Base-by-base conservation (phyloP, 2,797 vertebrate genomes). In the Acipenser oxyrinchus region DNA sequence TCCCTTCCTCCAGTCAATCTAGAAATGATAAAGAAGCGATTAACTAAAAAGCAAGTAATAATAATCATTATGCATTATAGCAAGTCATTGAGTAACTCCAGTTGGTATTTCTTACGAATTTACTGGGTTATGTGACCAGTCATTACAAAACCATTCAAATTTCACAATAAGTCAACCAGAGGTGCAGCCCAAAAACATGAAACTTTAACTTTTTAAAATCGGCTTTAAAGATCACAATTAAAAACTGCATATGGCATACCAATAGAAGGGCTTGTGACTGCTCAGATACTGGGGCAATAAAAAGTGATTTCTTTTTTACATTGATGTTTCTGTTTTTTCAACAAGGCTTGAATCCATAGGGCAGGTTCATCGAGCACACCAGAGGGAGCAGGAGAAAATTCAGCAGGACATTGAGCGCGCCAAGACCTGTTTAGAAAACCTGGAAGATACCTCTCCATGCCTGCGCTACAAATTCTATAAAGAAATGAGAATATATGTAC, bases 391-490 rank as follows among this genome's bases (percentile, higher is more conserved):
- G 75, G 88, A 91, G 75, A 93, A 86, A 77, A 92, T 89, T 5
- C 70, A 86, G 62, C 70, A 79, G 1, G 90, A 95, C 69, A 73
- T 91, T 7, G 88, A 93, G 69, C 88, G 68, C 5, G 89, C 93
- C 7, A 89, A 81, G 79, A 81, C 51, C 58, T 71, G 85, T 0
- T 74, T 91, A 9, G 88, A 93, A 74, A 82, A 76, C 63, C 79
- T 98, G 7, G 92, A 95, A 77, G 89, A 83, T 67, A 74, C 82
- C 52, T 83, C 88, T 0, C 82, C 88, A 49, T 84, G 91, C 70
- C 72, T 76, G 18, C 88, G 89, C 79, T 90, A 94, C 63, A 89
- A 69, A 71, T 98, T 97, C 83, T 97, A 93, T 81, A 90, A 89
- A 64, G 72, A 74, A 74, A 94, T 93, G 92, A 93, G 87, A 60